Evolutionary conservation across 2,113 vertebrate species (phyloP).

Genomic region (Circaetus gallicus): DNA sequence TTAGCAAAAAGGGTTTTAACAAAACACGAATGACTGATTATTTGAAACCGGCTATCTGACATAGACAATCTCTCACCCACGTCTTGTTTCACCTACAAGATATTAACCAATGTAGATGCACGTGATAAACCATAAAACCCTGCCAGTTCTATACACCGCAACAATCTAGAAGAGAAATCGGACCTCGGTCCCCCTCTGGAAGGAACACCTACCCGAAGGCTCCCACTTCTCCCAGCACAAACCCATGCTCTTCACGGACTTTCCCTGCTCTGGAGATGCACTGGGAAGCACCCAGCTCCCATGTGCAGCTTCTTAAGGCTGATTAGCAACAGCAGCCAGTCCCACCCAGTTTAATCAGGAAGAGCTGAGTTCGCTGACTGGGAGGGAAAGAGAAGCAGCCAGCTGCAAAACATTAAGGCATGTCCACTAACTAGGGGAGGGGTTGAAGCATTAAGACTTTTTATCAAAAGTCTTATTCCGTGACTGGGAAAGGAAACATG

Average conservation of each 20-base stretch:
- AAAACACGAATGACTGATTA: neutral
- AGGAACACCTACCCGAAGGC: neutral
- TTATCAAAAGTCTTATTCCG: neutral
- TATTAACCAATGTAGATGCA: neutral
- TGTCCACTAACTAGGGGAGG: neutral
- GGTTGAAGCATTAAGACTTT: neutral
- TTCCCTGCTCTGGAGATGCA: neutral
- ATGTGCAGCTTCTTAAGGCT: neutral
- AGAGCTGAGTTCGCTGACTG: neutral
- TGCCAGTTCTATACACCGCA: fast-evolving
- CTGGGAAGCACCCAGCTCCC: neutral
- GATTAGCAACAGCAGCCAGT: neutral
- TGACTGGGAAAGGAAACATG: neutral
- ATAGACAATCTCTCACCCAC: fast-evolving
- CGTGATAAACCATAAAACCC: neutral
- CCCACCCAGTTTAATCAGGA: neutral
- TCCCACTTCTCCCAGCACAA: neutral
- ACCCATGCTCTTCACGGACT: no score
- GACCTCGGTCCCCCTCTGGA: neutral
- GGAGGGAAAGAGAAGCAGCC: neutral
- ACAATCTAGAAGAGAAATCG: neutral
- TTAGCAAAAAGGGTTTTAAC: neutral
- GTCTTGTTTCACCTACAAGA: neutral
- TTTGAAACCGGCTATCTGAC: neutral
- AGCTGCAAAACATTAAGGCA: neutral